Evolutionary conservation across 2,113 vertebrate genomes (phyloP).

Genomic region (Gnathonemus echidnorhynchus): DNA sequence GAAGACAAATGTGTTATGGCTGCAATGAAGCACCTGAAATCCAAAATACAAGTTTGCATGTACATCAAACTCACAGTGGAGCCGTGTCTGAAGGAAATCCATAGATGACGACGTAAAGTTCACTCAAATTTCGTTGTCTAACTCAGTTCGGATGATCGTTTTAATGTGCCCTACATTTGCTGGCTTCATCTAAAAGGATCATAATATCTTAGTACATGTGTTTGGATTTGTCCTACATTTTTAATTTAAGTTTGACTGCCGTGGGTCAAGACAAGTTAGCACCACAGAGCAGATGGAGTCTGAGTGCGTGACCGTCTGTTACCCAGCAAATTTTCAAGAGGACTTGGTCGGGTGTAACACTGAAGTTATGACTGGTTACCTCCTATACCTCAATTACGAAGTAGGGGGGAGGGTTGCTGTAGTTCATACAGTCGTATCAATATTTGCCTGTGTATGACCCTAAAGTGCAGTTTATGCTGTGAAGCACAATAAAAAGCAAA

Average conservation of each 20-base stretch:
- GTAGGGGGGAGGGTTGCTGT: background rate
- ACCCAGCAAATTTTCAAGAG: background rate
- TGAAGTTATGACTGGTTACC: background rate
- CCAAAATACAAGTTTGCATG: background rate
- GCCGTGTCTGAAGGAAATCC: background rate
- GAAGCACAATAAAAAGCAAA: too few species aligned
- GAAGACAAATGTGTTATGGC: background rate
- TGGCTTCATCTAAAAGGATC: background rate
- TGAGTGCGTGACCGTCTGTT: background rate
- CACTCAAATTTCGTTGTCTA: background rate
- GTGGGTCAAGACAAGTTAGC: background rate
- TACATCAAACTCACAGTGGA: background rate
- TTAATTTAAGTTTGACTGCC: background rate
- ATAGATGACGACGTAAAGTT: background rate
- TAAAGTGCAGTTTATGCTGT: background rate
- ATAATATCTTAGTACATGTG: background rate
- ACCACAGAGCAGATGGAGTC: background rate
- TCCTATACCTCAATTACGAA: background rate
- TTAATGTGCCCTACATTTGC: background rate
- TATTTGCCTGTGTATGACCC: background rate
- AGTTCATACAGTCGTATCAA: background rate
- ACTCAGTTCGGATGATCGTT: background rate
- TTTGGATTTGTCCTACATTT: background rate
- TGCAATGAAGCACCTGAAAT: background rate
- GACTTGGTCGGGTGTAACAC: background rate